Percentiles rank a stretch among this genome's conserved stretches.
These are phyloP conservation scores for Paratrypauchen microcephalus DNA, from an alignment of 2,797 vertebrate genomes.

Conservation along the genomic window DNA sequence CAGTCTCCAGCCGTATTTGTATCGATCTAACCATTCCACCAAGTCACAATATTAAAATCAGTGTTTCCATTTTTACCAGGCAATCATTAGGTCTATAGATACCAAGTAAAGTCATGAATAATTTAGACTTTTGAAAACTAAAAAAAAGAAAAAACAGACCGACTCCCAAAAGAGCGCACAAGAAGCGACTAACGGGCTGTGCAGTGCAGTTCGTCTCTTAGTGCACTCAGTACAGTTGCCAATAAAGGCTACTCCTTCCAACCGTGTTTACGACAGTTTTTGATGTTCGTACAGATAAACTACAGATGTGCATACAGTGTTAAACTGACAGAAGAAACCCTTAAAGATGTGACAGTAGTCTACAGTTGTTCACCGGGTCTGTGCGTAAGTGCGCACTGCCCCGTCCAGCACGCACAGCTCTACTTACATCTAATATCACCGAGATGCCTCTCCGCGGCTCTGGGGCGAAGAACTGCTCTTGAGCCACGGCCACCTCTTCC, in stretches of 20 bases:
- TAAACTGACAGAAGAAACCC: neutral
- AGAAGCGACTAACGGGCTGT: neutral
- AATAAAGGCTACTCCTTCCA: neutral
- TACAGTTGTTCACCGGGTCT: neutral
- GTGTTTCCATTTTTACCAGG: conserved; percentile 8
- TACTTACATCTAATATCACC: conserved; percentile 96
- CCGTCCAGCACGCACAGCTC: conserved; percentile 15
- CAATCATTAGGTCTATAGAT: neutral
- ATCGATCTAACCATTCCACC: no score
- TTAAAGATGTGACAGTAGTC: neutral
- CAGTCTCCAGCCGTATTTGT: conserved; percentile 25
- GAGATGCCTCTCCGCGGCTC: conserved; percentile 90
- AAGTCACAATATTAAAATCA: neutral
- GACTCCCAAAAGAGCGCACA: neutral
- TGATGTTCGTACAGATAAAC: conserved; percentile 25
- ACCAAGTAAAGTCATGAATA: neutral
- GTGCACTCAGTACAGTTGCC: no score
- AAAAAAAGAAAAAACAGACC: neutral
- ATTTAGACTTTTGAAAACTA: neutral
- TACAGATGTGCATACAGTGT: neutral
- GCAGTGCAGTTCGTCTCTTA: no score
- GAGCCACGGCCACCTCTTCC: conserved; percentile 80
- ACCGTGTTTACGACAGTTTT: neutral
- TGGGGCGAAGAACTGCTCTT: conserved; percentile 78
- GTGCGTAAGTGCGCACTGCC: conserved; percentile 56